Conservation (phyloP, 2,888 invertebrate genomes). For the Rhabditoides inermis region DNA sequence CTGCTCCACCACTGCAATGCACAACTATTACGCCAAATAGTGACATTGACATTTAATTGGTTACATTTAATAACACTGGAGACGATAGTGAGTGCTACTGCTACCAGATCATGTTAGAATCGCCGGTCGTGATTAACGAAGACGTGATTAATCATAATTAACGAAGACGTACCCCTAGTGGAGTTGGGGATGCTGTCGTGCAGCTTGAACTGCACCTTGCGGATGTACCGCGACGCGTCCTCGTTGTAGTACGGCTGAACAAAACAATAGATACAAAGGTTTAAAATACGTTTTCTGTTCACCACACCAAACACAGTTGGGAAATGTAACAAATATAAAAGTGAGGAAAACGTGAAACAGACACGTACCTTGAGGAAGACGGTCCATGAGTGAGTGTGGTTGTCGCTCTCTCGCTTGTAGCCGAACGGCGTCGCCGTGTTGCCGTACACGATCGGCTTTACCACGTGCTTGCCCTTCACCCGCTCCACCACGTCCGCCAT, state of each 20-base stretch:
- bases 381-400: conserved; percentile 95
- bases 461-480: conserved; percentile 57
- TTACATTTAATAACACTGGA: too few relatives aligned
- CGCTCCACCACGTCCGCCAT: conserved; percentile 30
- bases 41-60: background rate
- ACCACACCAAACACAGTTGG: background rate
- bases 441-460: conserved; percentile 91
- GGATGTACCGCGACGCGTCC: conserved; percentile 28
- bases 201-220: conserved; percentile 65
- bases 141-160: too few relatives aligned
- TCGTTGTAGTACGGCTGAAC: conserved; percentile 21
- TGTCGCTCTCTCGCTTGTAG: conserved; percentile 54
- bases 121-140: too few relatives aligned
- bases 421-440: conserved; percentile 66
- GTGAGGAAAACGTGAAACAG: too few relatives aligned
- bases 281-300: too few relatives aligned
- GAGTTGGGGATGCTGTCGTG: conserved; percentile 94
- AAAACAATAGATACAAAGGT: too few relatives aligned
- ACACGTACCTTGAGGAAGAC: conserved; percentile 29
- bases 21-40: background rate
- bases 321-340: too few relatives aligned
- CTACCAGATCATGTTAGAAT: too few relatives aligned
- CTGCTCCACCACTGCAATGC: conserved; percentile 68
- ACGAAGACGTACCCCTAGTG: conserved; percentile 61
- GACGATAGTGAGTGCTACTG: too few relatives aligned